phyloP scores from a whole-genome alignment of 2,113 vertebrate species.

The Paramisgurnus dabryanus region DNA sequence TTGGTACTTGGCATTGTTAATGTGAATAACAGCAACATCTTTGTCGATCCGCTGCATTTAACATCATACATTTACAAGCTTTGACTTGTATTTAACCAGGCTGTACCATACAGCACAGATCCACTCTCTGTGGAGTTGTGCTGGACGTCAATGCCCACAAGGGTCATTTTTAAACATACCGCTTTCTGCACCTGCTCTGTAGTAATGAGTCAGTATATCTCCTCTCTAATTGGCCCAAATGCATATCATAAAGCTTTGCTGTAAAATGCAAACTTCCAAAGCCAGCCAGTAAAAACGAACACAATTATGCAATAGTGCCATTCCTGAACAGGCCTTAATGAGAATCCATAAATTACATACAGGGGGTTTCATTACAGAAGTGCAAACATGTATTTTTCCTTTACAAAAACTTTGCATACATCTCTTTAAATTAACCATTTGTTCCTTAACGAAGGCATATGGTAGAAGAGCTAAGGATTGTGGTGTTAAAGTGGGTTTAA shows the following conservation, averaged over 20 bases:
- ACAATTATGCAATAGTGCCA: slow-evolving; percentile 59
- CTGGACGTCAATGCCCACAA: slow-evolving; percentile 57
- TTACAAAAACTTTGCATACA: slow-evolving; percentile 15
- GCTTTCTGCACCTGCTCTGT: slow-evolving; percentile 77
- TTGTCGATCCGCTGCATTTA: not conserved
- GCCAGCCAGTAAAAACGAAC: slow-evolving; percentile 69
- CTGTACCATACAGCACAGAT: slow-evolving; percentile 37
- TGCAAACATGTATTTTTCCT: slow-evolving; percentile 55
- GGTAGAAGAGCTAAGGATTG: no score
- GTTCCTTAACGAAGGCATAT: no score
- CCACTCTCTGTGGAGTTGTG: slow-evolving; percentile 45
- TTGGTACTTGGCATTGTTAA: not conserved
- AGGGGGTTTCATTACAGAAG: slow-evolving; percentile 59
- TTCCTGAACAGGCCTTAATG: slow-evolving; percentile 57
- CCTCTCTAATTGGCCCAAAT: slow-evolving; percentile 80
- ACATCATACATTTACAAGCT: not conserved
- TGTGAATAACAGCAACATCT: not conserved
- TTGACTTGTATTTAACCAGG: not conserved
- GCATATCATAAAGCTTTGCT: slow-evolving; percentile 79
- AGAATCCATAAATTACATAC: slow-evolving; percentile 61
- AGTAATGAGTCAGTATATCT: slow-evolving; percentile 85
- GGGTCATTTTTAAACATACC: slow-evolving; percentile 67
- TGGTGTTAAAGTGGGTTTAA: no score
- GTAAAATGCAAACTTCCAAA: slow-evolving; percentile 65
- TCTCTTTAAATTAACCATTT: not conserved